These are phyloP conservation scores for Andrena haemorrhoa DNA, from an alignment of 2,888 invertebrate genomes.

Conservation along the genomic window DNA sequence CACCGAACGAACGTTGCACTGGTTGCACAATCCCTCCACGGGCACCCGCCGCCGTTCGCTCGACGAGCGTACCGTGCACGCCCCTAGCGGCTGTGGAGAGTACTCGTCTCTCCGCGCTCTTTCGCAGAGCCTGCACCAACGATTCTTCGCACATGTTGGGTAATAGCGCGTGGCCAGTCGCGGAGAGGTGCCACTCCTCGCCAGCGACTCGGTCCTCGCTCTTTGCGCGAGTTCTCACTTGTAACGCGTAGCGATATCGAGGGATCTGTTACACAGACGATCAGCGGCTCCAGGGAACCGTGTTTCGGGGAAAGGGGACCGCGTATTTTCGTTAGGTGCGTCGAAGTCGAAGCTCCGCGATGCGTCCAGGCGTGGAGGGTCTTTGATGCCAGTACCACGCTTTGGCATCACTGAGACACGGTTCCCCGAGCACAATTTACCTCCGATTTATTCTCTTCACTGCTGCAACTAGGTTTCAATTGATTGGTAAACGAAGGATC, in stretches of 20 bases:
- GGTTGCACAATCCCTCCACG: conserved; percentile 53
- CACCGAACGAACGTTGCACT: conserved; percentile 53
- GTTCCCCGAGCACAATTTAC: conserved; percentile 10
- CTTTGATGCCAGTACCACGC: no score
- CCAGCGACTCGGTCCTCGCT: not conserved
- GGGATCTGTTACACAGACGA: conserved; percentile 4
- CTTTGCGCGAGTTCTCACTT: conserved; percentile 18
- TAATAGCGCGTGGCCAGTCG: conserved; percentile 4
- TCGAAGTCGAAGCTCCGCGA: no score
- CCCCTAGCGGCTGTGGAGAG: not conserved
- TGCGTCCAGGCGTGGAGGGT: no score
- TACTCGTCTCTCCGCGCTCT: conserved; percentile 5
- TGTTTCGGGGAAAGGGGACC: not conserved
- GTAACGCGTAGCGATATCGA: conserved; percentile 20
- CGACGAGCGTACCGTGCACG: not conserved
- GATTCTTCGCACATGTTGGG: conserved; percentile 51
- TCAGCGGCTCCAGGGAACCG: conserved; percentile 1
- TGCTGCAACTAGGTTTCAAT: conserved; percentile 9
- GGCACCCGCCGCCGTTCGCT: conserved; percentile 13
- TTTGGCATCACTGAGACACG: not conserved
- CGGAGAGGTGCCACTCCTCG: not conserved
- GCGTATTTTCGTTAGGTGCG: no score
- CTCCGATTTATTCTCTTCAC: not conserved
- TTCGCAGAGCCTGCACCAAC: conserved; percentile 42
- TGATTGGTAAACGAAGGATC: not conserved